Conservation (phyloP, 2,113 vertebrate species). For the Xiphias gladius region DNA sequence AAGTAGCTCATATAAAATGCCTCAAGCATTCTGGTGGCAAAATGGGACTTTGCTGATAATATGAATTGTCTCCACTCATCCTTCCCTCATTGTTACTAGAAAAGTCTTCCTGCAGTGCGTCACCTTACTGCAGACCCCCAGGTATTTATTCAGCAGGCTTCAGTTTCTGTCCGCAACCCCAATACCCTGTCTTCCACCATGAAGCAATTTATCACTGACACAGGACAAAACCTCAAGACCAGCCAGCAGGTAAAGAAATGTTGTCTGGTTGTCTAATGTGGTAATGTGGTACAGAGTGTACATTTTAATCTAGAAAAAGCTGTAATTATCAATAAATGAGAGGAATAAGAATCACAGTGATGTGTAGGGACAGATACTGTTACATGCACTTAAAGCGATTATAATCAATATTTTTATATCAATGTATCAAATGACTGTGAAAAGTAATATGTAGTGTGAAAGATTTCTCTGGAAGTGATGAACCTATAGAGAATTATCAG, state of each 20-base stretch:
- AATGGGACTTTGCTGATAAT: neutral
- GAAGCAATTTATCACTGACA: slow-evolving; percentile 34
- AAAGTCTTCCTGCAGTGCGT: slow-evolving; percentile 92
- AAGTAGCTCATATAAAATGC: neutral
- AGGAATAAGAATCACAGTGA: neutral
- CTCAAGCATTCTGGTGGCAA: neutral
- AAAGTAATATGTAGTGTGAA: neutral
- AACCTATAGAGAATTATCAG: neutral
- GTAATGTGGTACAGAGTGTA: too few species aligned
- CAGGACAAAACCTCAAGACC: slow-evolving; percentile 77
- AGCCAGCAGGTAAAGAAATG: slow-evolving; percentile 86
- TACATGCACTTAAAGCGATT: neutral
- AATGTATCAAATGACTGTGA: neutral
- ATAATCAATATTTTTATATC: neutral
- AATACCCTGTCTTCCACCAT: neutral
- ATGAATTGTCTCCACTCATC: neutral
- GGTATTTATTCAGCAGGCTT: slow-evolving; percentile 93
- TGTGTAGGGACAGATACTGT: neutral
- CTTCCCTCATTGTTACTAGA: slow-evolving; percentile 76
- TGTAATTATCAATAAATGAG: neutral
- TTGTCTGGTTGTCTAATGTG: neutral
- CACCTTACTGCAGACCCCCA: slow-evolving; percentile 89
- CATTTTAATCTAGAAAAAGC: neutral
- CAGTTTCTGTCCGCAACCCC: slow-evolving; percentile 22
- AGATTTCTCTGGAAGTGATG: neutral